These are phyloP conservation scores for Xestia ashworthii DNA, from an alignment of 2,888 invertebrate genomes.

Conservation along the genomic window DNA sequence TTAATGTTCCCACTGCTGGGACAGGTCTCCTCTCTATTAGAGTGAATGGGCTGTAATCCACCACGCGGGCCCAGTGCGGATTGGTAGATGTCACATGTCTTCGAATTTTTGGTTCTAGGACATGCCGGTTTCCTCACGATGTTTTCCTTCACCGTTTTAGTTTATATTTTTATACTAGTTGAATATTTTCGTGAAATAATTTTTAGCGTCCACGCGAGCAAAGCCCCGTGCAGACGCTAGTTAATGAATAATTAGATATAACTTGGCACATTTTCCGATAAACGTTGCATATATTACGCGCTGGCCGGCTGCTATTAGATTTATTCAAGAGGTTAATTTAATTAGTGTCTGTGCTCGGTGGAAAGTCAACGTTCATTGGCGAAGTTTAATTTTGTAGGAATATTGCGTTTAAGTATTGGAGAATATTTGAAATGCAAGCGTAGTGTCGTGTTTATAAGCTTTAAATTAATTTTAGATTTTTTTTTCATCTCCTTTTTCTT, in stretches of 20 bases:
- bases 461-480: not conserved
- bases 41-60: no score
- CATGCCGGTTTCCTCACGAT: no score
- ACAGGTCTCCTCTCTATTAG: no score
- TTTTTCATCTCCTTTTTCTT: no score
- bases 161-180: no score
- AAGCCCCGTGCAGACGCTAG: not conserved
- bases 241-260: slow-evolving; percentile 20
- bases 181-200: not conserved
- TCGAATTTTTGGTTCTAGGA: no score
- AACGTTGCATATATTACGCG: slow-evolving; percentile 9
- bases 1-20: no score
- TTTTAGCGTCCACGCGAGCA: not conserved
- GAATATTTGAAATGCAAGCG: slow-evolving; percentile 5
- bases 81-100: no score
- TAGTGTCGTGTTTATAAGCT: not conserved
- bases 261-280: slow-evolving; percentile 25
- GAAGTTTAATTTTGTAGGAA: slow-evolving; percentile 14
- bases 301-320: slow-evolving; percentile 12
- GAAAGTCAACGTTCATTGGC: slow-evolving; percentile 18
- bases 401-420: not conserved
- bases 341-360: slow-evolving; percentile 18
- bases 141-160: no score
- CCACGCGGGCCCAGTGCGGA: no score
- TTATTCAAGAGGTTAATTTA: slow-evolving; percentile 39